Conservation (phyloP, 2,888 invertebrate species). For the Sarcophaga subvicina region DNA sequence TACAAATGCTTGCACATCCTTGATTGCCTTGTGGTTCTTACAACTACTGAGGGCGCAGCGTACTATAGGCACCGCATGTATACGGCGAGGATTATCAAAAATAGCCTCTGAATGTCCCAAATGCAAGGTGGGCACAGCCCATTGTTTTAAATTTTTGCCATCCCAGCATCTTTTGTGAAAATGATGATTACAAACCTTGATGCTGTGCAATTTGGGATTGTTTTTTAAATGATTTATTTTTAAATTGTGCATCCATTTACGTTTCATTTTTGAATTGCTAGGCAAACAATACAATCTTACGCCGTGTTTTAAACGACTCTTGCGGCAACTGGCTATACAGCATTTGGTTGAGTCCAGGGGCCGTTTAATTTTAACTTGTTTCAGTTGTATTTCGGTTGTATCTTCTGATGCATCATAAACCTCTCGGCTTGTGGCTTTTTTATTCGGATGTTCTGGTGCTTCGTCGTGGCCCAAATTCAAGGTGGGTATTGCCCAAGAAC, state of each 20-base stretch:
- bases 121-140: constrained; percentile 76
- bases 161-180: constrained; percentile 77
- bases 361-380: constrained; percentile 73
- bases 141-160: constrained; percentile 74
- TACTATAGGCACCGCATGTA: constrained; percentile 73
- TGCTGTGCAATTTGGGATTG: constrained; percentile 51
- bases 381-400: constrained; percentile 34
- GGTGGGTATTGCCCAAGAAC: constrained; percentile 72
- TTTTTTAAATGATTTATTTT: constrained; percentile 70
- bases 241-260: constrained; percentile 78
- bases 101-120: constrained; percentile 74
- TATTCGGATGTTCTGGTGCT: constrained; percentile 57
- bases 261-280: constrained; percentile 71
- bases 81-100: constrained; percentile 77
- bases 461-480: constrained; percentile 62
- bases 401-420: constrained; percentile 37
- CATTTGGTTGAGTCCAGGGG: constrained; percentile 73
- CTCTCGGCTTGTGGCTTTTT: constrained; percentile 48
- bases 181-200: constrained; percentile 75
- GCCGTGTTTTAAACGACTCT: constrained; percentile 76
- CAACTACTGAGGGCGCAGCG: constrained; percentile 76
- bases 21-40: constrained; percentile 72
- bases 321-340: constrained; percentile 73
- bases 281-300: constrained; percentile 76
- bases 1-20: constrained; percentile 75